Percentiles rank a stretch among this genome's conserved stretches.
phyloP scores from a whole-genome alignment of 2,888 invertebrate species.

The Barypeithes pellucidus region DNA sequence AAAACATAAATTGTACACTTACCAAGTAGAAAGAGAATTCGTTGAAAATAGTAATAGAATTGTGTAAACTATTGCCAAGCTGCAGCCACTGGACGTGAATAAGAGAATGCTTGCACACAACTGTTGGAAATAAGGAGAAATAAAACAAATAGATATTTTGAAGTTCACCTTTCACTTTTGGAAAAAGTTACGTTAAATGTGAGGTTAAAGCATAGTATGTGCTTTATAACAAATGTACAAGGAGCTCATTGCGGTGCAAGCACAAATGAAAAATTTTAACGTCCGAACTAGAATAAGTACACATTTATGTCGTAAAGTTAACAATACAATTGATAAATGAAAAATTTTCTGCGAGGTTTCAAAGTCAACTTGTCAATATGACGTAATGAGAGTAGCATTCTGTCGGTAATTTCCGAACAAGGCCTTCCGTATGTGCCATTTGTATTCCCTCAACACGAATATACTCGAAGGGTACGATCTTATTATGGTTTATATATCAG shows the following conservation, averaged over 20 bases:
- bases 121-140: background rate
- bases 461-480: background rate
- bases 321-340: slow-evolving; percentile 8
- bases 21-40: background rate
- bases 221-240: background rate
- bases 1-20: slow-evolving; percentile 10
- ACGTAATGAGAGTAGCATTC: background rate
- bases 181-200: background rate
- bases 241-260: background rate
- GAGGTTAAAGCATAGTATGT: background rate
- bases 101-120: slow-evolving; percentile 5
- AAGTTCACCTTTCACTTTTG: slow-evolving; percentile 24
- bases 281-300: background rate
- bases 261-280: slow-evolving; percentile 3
- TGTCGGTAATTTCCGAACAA: slow-evolving; percentile 3
- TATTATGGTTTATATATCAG: background rate
- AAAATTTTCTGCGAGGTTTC: background rate
- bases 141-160: slow-evolving; percentile 21
- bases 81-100: slow-evolving; percentile 1
- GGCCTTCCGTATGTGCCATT: too few relatives aligned
- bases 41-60: background rate
- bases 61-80: background rate
- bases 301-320: background rate
- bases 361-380: slow-evolving; percentile 17
- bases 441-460: background rate